These are phyloP conservation scores for Copidosoma floridanum DNA, from an alignment of 1,140 invertebrate genomes.

Conservation along the genomic window DNA sequence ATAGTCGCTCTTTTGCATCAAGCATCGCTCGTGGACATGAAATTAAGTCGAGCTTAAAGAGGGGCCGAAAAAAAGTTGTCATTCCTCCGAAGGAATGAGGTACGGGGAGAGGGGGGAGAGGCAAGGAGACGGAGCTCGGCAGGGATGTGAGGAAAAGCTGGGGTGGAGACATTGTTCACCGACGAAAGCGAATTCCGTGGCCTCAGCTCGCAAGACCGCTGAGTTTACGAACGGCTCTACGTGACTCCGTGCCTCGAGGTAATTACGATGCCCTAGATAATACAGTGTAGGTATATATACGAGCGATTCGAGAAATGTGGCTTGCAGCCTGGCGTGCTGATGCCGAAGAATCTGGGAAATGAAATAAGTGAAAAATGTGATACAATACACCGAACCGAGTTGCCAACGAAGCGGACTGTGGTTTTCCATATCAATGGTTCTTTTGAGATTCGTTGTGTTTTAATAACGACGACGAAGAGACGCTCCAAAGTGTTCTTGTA, in stretches of 20 bases:
- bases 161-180: constrained; percentile 7
- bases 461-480: too few relatives aligned
- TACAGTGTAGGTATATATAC: too few relatives aligned
- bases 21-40: too few relatives aligned
- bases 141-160: background rate
- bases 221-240: constrained; percentile 33
- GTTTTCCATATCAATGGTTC: too few relatives aligned
- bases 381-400: too few relatives aligned
- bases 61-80: too few relatives aligned
- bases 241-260: constrained; percentile 33
- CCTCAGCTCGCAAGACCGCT: constrained; percentile 21
- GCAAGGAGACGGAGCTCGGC: too few relatives aligned
- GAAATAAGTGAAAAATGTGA: background rate
- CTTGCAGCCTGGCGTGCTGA: background rate
- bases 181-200: constrained; percentile 26
- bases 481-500: too few relatives aligned
- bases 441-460: too few relatives aligned
- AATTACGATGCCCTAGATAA: constrained; percentile 36
- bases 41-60: too few relatives aligned
- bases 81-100: constrained; percentile 6
- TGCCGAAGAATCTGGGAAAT: constrained; percentile 27
- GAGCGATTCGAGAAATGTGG: background rate
- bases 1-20: too few relatives aligned
- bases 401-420: too few relatives aligned
- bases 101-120: constrained; percentile 1